Base-by-base conservation (phyloP, 2,888 invertebrate species). In the Octodonta nipae region DNA sequence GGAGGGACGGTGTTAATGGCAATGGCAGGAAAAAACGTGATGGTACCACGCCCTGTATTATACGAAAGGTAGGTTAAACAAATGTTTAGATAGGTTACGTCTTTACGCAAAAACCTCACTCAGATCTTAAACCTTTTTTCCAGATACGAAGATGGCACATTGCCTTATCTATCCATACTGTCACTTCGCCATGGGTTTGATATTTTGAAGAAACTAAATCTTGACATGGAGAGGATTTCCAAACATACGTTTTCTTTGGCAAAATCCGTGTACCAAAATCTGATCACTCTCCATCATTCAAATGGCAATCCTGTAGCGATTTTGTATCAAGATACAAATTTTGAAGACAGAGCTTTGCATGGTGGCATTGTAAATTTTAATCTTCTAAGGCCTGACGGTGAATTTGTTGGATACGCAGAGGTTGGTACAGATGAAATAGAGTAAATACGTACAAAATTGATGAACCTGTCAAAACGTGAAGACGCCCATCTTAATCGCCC, bases 121-220 rank as follows among this genome's bases (percentile, higher is more conserved):
- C n/a, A n/a, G n/a, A n/a, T n/a, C n/a, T n/a, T n/a, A n/a, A n/a
- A n/a, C n/a, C n/a, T n/a, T n/a, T 31, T 25, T 43, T 43, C 65
- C 61, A 86, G 86, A 45, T 89, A 91, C 64, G 95, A 96, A 68
- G 93, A 95, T 66, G 96, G 96, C 3, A 92, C 95, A 0, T 49
- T 87, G 10, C 70, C 91, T 10, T 96, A 85, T 60, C 64, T 93
- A 26, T 80, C 85, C 13, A 86, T 96, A 39, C 62, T 83, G 28
- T 71, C 84, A 2, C 56, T 96, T 4, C 71, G 76, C 41, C 78
- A 87, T 61, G 91, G 92, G 30, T 83, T 93, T 55, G 77, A 83
- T 34, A 70, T 75, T 4, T 53, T 91, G 33, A 63, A 77, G 33
- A 66, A 67, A 38, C 55, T 83, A 10, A 68, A 78, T 49, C 74